A percentile compares a stretch with the other conserved stretches of the same genome.
These are phyloP conservation scores for Hafferia zeledoni DNA, from an alignment of 2,797 vertebrate species.

Conservation along the genomic window DNA sequence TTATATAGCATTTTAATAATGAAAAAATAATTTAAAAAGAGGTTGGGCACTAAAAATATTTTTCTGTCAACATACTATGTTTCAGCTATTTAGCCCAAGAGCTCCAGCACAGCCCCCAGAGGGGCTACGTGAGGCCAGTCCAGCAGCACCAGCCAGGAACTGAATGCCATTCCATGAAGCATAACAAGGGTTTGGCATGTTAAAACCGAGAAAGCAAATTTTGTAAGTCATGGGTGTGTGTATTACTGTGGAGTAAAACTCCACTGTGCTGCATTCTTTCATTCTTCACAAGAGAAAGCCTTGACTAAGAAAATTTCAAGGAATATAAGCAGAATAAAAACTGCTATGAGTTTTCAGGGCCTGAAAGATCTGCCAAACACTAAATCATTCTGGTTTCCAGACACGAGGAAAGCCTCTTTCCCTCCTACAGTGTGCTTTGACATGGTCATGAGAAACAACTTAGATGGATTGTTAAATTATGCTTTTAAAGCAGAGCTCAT, in stretches of 20 bases:
- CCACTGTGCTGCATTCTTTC: background rate
- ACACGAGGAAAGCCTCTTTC: background rate
- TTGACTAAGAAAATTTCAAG: background rate
- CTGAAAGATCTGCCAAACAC: background rate
- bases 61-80: rapidly evolving
- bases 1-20: rapidly evolving
- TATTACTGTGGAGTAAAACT: background rate
- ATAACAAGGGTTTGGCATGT: background rate
- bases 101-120: background rate
- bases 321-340: background rate
- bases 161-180: background rate
- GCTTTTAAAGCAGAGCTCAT: background rate
- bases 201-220: background rate
- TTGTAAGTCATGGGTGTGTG: background rate
- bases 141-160: background rate
- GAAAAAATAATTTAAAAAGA: background rate
- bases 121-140: rapidly evolving
- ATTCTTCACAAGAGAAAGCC: background rate
- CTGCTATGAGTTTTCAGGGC: background rate
- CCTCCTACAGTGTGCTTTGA: background rate
- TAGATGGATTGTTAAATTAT: background rate
- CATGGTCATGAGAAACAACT: background rate
- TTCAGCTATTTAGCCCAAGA: background rate
- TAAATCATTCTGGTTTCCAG: background rate
- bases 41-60: background rate